These are phyloP conservation scores for Trachops cirrhosus DNA, from an alignment of 2,797 vertebrate species.

Conservation along the genomic window DNA sequence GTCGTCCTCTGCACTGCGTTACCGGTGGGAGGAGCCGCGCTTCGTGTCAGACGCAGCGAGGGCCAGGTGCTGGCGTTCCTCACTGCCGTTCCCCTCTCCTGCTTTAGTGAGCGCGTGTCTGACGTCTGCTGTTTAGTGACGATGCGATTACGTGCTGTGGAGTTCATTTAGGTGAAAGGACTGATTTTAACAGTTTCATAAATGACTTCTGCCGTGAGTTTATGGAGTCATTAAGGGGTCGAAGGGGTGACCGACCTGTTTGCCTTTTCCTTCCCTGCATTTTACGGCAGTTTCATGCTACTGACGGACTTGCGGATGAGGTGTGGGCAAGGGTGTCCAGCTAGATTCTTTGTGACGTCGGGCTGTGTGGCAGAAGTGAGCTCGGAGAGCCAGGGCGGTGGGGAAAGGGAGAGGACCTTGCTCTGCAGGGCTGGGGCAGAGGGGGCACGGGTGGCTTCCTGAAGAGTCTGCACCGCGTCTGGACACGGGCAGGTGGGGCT, in stretches of 20 bases:
- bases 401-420: rapidly evolving
- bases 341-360: not conserved
- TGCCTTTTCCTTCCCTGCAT: not conserved
- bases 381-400: rapidly evolving
- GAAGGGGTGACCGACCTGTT: not conserved
- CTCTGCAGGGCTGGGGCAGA: not conserved
- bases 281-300: not conserved
- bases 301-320: not conserved
- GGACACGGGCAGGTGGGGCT: rapidly evolving
- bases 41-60: rapidly evolving
- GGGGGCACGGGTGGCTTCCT: rapidly evolving
- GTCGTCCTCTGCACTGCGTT: rapidly evolving
- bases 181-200: constrained; percentile 17
- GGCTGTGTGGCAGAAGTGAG: not conserved
- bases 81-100: not conserved
- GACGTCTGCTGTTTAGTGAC: not conserved
- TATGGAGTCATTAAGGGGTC: constrained; percentile 35
- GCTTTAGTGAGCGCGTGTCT: rapidly evolving
- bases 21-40: rapidly evolving
- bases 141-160: not conserved
- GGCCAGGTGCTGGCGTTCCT: rapidly evolving
- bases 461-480: rapidly evolving
- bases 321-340: not conserved
- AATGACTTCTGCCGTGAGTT: not conserved
- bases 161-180: constrained; percentile 19